A percentile compares a stretch with the other conserved stretches of the same genome.
phyloP scores from a whole-genome alignment of 2,113 vertebrate genomes.

The Hypocryptadius cinnamomeus region DNA sequence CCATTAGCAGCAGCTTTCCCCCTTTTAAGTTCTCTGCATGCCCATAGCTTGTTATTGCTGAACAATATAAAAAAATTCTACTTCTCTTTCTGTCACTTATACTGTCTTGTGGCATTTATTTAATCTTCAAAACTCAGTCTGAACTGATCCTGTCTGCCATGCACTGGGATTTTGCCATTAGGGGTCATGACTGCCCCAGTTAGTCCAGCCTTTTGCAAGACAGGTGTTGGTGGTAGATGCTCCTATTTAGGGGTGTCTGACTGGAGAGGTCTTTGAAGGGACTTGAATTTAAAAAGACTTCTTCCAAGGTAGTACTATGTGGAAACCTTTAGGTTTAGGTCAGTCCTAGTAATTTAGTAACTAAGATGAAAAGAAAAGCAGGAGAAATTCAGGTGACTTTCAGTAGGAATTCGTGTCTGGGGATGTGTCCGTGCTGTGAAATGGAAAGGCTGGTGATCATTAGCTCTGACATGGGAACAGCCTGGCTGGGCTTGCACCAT shows the following conservation, averaged over 20 bases:
- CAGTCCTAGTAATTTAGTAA: neutral
- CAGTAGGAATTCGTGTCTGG: neutral
- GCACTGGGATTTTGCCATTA: neutral
- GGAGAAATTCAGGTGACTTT: neutral
- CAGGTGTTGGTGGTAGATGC: neutral
- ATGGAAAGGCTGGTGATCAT: neutral
- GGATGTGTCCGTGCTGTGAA: accelerated
- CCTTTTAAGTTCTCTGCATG: neutral
- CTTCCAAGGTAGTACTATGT: neutral
- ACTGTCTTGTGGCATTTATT: neutral
- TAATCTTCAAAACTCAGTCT: neutral
- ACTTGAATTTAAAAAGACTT: neutral
- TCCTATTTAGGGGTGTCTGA: neutral
- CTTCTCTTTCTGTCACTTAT: neutral
- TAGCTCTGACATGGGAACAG: neutral
- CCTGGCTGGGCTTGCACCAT: neutral
- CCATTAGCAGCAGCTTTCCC: neutral
- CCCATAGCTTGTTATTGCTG: neutral
- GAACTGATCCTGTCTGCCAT: neutral
- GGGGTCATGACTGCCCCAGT: neutral
- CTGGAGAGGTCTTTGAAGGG: neutral
- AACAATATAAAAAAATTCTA: neutral
- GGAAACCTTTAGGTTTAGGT: neutral
- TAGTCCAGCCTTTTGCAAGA: neutral
- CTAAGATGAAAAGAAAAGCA: neutral